Percentiles rank a stretch among this genome's conserved stretches.
Evolutionary conservation across 2,113 vertebrate genomes (phyloP).

Genomic region (Cyprinodon variegatus): DNA sequence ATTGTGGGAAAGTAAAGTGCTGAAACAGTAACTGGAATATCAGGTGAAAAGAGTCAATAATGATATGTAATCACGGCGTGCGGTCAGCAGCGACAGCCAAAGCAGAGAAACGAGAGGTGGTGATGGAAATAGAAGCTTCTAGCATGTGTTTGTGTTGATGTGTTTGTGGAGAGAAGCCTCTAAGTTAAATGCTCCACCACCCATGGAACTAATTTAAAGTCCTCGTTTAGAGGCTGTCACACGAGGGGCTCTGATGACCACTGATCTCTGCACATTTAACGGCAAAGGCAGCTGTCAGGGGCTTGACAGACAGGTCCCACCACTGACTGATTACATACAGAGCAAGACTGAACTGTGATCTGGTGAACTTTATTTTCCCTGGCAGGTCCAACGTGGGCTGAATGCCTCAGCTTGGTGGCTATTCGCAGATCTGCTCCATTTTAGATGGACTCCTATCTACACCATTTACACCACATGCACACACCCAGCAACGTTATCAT

Average conservation of each 20-base stretch:
- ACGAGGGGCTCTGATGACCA: constrained; percentile 65
- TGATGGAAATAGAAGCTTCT: constrained; percentile 57
- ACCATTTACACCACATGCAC: constrained; percentile 67
- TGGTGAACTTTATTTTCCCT: constrained; percentile 81
- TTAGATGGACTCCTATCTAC: constrained; percentile 49
- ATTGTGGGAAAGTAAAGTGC: constrained; percentile 17
- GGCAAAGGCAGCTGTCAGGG: constrained; percentile 68
- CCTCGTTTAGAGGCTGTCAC: constrained; percentile 77
- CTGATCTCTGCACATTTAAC: constrained; percentile 75
- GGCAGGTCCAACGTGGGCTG: constrained; percentile 76
- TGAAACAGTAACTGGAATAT: constrained; percentile 50
- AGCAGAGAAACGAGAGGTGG: constrained; percentile 35
- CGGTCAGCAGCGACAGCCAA: constrained; percentile 33
- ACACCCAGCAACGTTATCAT: constrained; percentile 57
- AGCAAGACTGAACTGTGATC: constrained; percentile 78
- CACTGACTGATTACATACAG: constrained; percentile 80
- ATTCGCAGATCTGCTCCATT: constrained; percentile 29
- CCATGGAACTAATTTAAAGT: constrained; percentile 81
- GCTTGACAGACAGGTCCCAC: constrained; percentile 72
- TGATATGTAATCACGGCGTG: constrained; percentile 69
- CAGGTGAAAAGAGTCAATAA: constrained; percentile 62
- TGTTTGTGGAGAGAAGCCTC: constrained; percentile 28
- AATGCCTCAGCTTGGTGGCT: constrained; percentile 60
- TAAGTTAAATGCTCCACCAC: constrained; percentile 71
- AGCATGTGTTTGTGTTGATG: constrained; percentile 32